Evolutionary conservation across 2,888 invertebrate genomes (phyloP).

Genomic region (Gandaritis pyraliata): DNA sequence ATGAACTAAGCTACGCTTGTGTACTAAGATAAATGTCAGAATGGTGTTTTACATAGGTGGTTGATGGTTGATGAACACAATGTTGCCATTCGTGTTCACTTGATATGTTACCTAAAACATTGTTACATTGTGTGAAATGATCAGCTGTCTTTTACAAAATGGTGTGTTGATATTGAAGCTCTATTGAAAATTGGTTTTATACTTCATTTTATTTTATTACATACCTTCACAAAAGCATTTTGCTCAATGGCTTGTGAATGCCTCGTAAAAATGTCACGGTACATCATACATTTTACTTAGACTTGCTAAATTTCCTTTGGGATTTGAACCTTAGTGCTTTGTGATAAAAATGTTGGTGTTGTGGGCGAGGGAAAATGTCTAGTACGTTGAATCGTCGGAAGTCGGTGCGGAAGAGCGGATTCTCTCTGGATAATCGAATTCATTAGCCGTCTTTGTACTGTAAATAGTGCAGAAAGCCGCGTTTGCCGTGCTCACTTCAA

Average conservation of each 20-base stretch:
- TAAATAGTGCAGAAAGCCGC: conserved; percentile 59
- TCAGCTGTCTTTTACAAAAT: conserved; percentile 3
- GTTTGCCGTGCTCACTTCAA: conserved; percentile 32
- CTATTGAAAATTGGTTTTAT: conserved; percentile 11
- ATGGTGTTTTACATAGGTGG: not conserved
- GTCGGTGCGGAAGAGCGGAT: conserved; percentile 60
- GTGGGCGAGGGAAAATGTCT: conserved; percentile 29
- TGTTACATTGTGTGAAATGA: conserved; percentile 4
- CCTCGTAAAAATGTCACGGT: conserved; percentile 39
- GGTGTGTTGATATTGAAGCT: conserved; percentile 3
- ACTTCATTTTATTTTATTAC: conserved; percentile 28
- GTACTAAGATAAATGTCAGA: not conserved
- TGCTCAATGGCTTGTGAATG: conserved; percentile 39
- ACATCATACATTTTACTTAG: conserved; percentile 41
- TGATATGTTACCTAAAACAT: not conserved
- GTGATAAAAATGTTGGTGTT: conserved; percentile 34
- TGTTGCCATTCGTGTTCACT: not conserved
- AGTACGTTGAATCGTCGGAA: conserved; percentile 54
- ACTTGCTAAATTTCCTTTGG: conserved; percentile 22
- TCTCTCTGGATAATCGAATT: conserved; percentile 73
- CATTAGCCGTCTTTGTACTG: conserved; percentile 72
- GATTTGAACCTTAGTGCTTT: conserved; percentile 40
- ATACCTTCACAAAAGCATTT: conserved; percentile 35
- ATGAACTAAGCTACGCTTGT: no score
- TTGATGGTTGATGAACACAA: not conserved